These are phyloP conservation scores for Drosophila mulleri DNA, from an alignment of 2,888 invertebrate genomes.

Conservation along the genomic window DNA sequence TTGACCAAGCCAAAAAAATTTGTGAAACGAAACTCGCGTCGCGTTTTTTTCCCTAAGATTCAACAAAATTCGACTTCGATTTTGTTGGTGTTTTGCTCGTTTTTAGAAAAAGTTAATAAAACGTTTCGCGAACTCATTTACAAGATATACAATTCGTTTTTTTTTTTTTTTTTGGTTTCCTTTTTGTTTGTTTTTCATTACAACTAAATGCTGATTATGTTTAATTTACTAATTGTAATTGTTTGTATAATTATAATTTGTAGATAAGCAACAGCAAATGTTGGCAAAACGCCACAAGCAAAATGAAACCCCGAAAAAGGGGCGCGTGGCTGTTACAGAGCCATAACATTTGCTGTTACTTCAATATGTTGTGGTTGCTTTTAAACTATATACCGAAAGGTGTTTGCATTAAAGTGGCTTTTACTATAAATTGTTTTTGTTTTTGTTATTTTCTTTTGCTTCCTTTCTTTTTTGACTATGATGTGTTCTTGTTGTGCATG, in stretches of 20 bases:
- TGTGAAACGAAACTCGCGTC: constrained; percentile 41
- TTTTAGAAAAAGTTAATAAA: constrained; percentile 33
- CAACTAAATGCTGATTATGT: constrained; percentile 71
- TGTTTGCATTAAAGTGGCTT: constrained; percentile 40
- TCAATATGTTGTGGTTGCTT: background rate
- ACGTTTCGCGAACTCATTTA: constrained; percentile 48
- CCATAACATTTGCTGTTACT: constrained; percentile 24
- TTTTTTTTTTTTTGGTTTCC: background rate
- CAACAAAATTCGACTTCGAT: constrained; percentile 9
- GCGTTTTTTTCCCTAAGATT: background rate
- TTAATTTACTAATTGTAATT: constrained; percentile 67
- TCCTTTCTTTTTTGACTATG: constrained; percentile 55
- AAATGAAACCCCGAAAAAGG: constrained; percentile 2
- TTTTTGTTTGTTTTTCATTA: constrained; percentile 27
- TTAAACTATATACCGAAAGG: constrained; percentile 48
- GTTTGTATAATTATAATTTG: constrained; percentile 41
- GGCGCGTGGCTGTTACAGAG: background rate
- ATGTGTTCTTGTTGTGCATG: constrained; percentile 43
- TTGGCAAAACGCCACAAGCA: constrained; percentile 9
- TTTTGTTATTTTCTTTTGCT: background rate
- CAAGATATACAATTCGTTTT: constrained; percentile 38
- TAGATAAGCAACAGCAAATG: constrained; percentile 42
- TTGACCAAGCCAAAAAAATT: constrained; percentile 32
- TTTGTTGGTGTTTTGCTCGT: constrained; percentile 6
- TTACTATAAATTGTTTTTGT: constrained; percentile 17